Evolutionary conservation across 2,797 vertebrate genomes (phyloP).

Genomic region (Hippocampus kuda): DNA sequence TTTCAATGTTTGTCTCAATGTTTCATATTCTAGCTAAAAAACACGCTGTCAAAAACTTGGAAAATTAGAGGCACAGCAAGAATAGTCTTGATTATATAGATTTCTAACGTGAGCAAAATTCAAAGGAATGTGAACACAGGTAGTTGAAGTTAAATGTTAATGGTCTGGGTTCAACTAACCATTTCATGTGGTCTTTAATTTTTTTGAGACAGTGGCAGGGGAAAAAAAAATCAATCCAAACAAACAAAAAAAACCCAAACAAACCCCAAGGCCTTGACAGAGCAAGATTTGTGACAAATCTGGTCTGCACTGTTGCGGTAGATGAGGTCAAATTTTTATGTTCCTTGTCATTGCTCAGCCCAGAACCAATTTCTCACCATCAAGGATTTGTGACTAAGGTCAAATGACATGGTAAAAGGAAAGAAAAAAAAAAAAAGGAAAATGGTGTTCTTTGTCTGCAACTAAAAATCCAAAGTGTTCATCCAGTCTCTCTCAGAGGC

Average conservation of each 20-base stretch:
- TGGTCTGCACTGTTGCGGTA: not conserved
- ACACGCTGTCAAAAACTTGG: too few relatives aligned
- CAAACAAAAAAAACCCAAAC: not conserved
- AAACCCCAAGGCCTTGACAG: not conserved
- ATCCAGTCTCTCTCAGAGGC: not conserved
- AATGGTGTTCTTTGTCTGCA: not conserved
- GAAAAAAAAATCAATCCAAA: too few relatives aligned
- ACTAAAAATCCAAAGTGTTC: not conserved
- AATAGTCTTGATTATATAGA: too few relatives aligned
- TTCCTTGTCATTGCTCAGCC: not conserved
- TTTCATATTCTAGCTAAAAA: too few relatives aligned
- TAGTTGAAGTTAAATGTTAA: not conserved
- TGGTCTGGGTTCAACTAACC: not conserved
- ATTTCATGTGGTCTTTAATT: not conserved
- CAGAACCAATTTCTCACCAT: conserved; percentile 1
- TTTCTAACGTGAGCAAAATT: too few relatives aligned
- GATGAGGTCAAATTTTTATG: not conserved
- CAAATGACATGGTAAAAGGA: not conserved
- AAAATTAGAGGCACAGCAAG: too few relatives aligned
- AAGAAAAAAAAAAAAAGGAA: not conserved
- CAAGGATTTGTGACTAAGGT: not conserved
- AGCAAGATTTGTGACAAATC: not conserved
- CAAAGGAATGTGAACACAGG: too few relatives aligned
- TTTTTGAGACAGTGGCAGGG: not conserved
- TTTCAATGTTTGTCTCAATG: too few relatives aligned